Percentiles rank a stretch among this genome's conserved stretches.
These are phyloP conservation scores for Zonotrichia leucophrys DNA, from an alignment of 2,113 vertebrate genomes.

Conservation along the genomic window DNA sequence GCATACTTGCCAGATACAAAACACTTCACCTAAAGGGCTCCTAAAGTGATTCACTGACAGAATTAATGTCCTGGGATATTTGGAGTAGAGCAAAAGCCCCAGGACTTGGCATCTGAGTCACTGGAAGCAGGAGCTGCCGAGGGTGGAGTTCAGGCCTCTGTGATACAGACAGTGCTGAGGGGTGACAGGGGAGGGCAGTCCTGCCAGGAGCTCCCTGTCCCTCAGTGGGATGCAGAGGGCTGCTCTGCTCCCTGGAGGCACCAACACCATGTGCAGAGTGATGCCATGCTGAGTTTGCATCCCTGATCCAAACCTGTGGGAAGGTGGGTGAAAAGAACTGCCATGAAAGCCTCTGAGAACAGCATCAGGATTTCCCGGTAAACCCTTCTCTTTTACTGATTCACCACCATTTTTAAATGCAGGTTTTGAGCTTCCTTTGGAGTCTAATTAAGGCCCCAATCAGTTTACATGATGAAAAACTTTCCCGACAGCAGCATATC, in stretches of 20 bases:
- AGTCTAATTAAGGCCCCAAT: conserved; percentile 39
- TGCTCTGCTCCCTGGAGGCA: neutral
- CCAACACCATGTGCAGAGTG: accelerated
- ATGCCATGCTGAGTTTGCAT: neutral
- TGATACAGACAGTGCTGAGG: accelerated
- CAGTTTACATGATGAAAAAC: conserved; percentile 43
- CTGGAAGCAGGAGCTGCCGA: neutral
- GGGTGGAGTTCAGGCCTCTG: neutral
- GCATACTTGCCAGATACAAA: neutral
- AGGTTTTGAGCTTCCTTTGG: conserved; percentile 12
- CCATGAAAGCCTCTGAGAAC: neutral
- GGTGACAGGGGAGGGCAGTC: neutral
- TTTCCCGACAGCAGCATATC: conserved; percentile 13
- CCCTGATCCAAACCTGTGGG: neutral
- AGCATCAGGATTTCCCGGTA: neutral
- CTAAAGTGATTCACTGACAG: neutral
- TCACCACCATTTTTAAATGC: neutral
- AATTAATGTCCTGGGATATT: accelerated
- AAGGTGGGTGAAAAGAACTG: neutral
- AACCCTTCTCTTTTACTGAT: neutral
- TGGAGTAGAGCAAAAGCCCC: neutral
- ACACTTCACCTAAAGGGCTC: neutral
- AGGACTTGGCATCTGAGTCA: accelerated
- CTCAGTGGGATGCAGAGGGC: accelerated
- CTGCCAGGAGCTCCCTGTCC: accelerated